Evolutionary conservation across 2,888 invertebrate species (phyloP).

Genomic region (Gymnosoma rotundatum): DNA sequence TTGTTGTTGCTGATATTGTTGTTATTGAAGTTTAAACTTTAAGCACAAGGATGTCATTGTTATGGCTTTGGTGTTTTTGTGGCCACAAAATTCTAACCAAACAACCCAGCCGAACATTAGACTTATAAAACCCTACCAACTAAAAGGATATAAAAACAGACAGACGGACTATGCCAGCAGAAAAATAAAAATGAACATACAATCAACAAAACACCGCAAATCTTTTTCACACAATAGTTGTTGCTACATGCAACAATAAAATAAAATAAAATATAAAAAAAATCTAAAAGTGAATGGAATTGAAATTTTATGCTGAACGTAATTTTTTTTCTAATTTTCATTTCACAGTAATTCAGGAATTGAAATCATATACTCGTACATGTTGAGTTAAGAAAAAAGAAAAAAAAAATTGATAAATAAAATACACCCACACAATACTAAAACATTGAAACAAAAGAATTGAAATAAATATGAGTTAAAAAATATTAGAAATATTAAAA

Average conservation of each 20-base stretch:
- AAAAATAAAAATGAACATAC: conserved; percentile 24
- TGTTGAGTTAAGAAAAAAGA: conserved; percentile 18
- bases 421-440: not conserved
- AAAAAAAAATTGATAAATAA: conserved; percentile 15
- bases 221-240: conserved; percentile 56
- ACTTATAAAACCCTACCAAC: conserved; percentile 48
- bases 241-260: conserved; percentile 40
- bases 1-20: conserved; percentile 46
- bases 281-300: conserved; percentile 40
- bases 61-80: conserved; percentile 60
- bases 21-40: conserved; percentile 43
- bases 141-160: conserved; percentile 15
- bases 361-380: conserved; percentile 50
- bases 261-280: conserved; percentile 13
- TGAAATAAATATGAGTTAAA: conserved; percentile 40
- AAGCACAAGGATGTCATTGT: conserved; percentile 62
- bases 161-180: not conserved
- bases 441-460: conserved; percentile 58
- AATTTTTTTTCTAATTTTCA: conserved; percentile 24
- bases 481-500: conserved; percentile 59
- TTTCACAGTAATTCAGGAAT: conserved; percentile 48
- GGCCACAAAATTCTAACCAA: conserved; percentile 67
- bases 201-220: conserved; percentile 63
- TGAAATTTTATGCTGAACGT: conserved; percentile 31
- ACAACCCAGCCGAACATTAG: conserved; percentile 61